Conservation (phyloP, 1,140 invertebrate genomes). For the Lineus longissimus region DNA sequence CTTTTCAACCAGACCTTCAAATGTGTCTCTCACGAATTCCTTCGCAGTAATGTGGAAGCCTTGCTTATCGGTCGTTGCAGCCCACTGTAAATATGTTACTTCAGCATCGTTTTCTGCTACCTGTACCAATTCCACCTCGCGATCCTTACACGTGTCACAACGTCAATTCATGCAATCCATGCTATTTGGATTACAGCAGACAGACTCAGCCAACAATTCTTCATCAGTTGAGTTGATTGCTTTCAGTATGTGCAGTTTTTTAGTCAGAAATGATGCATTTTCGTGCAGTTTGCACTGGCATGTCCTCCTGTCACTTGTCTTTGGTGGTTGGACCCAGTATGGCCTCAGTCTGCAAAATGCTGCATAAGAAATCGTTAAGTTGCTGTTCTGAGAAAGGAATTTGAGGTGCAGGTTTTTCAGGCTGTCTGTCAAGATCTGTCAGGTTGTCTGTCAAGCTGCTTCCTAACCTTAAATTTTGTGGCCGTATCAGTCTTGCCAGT, state of each 20-base stretch:
- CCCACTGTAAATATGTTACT: background rate
- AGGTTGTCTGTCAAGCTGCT: conserved; percentile 13
- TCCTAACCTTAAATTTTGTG: conserved; percentile 18
- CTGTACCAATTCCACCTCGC: background rate
- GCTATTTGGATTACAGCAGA: conserved; percentile 10
- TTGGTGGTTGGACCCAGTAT: conserved; percentile 19
- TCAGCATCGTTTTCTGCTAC: background rate
- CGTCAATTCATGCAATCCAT: conserved; percentile 23
- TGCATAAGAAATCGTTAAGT: conserved; percentile 14
- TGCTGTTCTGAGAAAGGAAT: conserved; percentile 14
- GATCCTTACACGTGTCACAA: conserved; percentile 19
- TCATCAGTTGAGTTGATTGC: conserved; percentile 5
- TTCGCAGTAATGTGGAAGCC: conserved; percentile 4
- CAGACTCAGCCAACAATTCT: background rate
- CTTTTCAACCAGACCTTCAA: conserved; percentile 6
- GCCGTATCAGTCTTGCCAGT: conserved; percentile 17
- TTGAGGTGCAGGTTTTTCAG: conserved; percentile 13
- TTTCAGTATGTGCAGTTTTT: background rate
- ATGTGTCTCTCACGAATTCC: background rate
- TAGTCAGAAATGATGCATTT: conserved; percentile 17
- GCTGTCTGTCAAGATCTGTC: conserved; percentile 9
- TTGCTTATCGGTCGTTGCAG: conserved; percentile 1
- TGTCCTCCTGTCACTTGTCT: conserved; percentile 6
- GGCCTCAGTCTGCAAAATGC: conserved; percentile 18
- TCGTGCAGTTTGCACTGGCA: conserved; percentile 20